phyloP scores from a whole-genome alignment of 2,888 invertebrate species.

The Rhingia campestris region DNA sequence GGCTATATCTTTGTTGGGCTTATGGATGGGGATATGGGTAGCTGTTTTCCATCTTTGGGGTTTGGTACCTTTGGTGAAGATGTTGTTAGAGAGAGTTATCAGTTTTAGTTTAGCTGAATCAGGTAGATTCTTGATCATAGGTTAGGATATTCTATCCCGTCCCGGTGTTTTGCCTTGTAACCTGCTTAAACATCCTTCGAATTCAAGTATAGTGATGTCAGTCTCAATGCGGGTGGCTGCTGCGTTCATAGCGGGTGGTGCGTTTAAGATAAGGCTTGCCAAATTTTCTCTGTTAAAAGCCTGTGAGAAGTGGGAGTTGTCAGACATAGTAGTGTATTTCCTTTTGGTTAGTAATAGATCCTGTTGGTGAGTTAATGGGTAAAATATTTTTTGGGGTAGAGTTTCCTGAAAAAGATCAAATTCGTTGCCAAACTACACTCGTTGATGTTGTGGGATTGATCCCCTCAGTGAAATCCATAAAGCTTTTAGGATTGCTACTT shows the following conservation, averaged over 20 bases:
- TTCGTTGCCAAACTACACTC: neutral
- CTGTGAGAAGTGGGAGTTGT: neutral
- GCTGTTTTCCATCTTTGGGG: slow-evolving; percentile 7
- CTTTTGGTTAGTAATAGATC: neutral
- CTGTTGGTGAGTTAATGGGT: neutral
- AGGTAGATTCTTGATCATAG: slow-evolving; percentile 5
- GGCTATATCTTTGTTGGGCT: neutral
- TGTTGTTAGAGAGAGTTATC: neutral
- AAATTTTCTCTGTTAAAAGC: no score
- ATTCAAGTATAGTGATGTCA: neutral
- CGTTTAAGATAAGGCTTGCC: neutral
- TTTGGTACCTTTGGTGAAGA: neutral
- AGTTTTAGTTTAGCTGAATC: neutral
- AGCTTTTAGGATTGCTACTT: neutral
- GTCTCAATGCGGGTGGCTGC: neutral
- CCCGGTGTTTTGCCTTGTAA: slow-evolving; percentile 4
- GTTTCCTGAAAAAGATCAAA: neutral
- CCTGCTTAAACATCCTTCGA: neutral
- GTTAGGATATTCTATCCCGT: neutral
- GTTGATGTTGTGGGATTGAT: neutral
- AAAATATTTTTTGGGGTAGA: neutral
- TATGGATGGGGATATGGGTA: neutral
- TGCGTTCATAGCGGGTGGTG: neutral
- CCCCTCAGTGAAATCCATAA: neutral
- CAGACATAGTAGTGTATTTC: neutral